Evolutionary conservation across 2,113 vertebrate genomes (phyloP), one percentile per base, ranked within the genome.

Genomic region (Phyllostomus discolor): DNA sequence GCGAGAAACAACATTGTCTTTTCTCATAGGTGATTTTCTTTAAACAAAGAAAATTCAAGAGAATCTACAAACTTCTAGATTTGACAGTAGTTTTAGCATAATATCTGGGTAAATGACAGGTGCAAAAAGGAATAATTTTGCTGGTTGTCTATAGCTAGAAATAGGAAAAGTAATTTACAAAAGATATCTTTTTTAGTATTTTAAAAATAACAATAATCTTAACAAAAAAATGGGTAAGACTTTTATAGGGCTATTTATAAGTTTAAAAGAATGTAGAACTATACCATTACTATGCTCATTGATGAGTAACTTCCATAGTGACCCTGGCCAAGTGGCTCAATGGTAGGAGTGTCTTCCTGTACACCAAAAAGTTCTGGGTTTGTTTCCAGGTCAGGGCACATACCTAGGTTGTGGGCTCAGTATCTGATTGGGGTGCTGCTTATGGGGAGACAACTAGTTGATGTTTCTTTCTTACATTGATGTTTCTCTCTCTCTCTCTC

Each of bases 171-270:
- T 88, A 59, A 64, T 85, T 89, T 62, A 85, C 24, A 66, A 87
- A 81, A 83, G 31, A 31, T 66, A 33, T 22, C 16, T 59, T 85
- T 83, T 59, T 57, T 31, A 66, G 38, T 76, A 62, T 22, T 62
- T 88, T 48, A 90, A 52, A 94, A 95, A 75, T 59, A 85, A 79
- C 24, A 86, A 7, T 92, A 79, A 87, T 76, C 31, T 87, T 93
- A 82, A 73, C 22, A 81, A 50, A 87, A 59, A 93, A 78, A 28
- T 7, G 5, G 57, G 8, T 41, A 72, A 94, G n/a, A 62, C 15
- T 78, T 75, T 69, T 57, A 33, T n/a, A 3, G 59, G 67, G n/a
- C 78, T 94, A 35, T 66, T 26, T 2, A 9, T 54, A 95, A 57
- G 64, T 73, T 22, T 80, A 33, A 87, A 83, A 83, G 35, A 73